These are phyloP conservation scores for Vidua chalybeata DNA, from an alignment of 2,113 vertebrate genomes.

Conservation along the genomic window DNA sequence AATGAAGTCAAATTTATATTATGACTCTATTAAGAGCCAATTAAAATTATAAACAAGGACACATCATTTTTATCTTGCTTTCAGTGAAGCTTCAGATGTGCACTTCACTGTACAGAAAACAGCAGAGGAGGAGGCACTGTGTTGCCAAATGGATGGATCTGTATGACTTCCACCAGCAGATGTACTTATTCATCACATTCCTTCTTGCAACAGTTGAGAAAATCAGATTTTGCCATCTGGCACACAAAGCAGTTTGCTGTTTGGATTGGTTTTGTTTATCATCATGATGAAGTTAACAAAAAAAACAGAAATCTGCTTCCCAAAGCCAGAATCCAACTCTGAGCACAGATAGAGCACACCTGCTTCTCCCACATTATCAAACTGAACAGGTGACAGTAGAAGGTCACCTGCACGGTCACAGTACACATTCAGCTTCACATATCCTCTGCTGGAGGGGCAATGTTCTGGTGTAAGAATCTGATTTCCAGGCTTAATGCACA, in stretches of 20 bases:
- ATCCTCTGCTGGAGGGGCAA: background rate
- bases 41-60: conserved; percentile 53
- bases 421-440: background rate
- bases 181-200: conserved; percentile 55
- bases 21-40: conserved; percentile 33
- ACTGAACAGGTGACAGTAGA: background rate
- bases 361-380: background rate
- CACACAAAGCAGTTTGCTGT: conserved; percentile 44
- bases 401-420: background rate
- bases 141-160: conserved; percentile 38
- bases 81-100: conserved; percentile 34
- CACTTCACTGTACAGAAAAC: conserved; percentile 27
- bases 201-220: conserved; percentile 55
- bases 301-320: background rate
- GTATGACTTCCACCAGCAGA: conserved; percentile 48
- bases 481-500: background rate
- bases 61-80: background rate
- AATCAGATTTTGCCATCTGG: conserved; percentile 63
- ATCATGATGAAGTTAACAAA: conserved; percentile 1
- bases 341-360: background rate
- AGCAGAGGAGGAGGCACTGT: conserved; percentile 27
- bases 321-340: background rate
- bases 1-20: conserved; percentile 31
- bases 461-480: background rate
- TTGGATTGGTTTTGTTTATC: conserved; percentile 52